Evolutionary conservation across 2,797 vertebrate genomes (phyloP), one percentile per base, ranked within the genome.

Genomic region (Calcarius lapponicus): DNA sequence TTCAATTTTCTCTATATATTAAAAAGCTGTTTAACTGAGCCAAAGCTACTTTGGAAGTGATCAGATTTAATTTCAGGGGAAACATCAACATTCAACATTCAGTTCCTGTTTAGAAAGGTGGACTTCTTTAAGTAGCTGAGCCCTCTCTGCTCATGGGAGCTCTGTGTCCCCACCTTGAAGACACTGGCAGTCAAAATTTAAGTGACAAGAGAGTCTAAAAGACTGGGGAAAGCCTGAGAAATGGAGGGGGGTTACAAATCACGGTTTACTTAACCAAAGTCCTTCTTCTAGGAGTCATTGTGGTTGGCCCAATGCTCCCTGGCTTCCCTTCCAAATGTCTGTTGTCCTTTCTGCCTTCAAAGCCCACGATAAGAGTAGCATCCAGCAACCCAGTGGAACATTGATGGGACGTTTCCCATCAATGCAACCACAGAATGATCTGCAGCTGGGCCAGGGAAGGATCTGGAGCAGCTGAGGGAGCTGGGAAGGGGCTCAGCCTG

Each of bases 11-110:
- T 66, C 13, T 58, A 16, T 21, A 4, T 88, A 81, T 62, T 81
- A 65, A 81, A 92, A 76, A 91, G 45, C 34, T 66, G 64, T 93
- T 88, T 93, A 71, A 82, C 2, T 0, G 13, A 91, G 53, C 32
- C 34, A 89, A 90, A 91, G 53, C 21, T 83, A 20, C 36, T 76
- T 82, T 80, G 71, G 56, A 92, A 93, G 17, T 53, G 26, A 91
- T 80, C 5, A 25, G 43, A 32, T 94, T 87, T 87, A 65, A 87
- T 89, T 91, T 88, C 66, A 67, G 29, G 40, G 56, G 74, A 76
- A 89, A 62, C 32, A 81, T 51, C 80, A 84, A 51, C 36, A 66
- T 62, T 60, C 71, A 69, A 3, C 28, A 29, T 70, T 69, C 64
- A 21, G 25, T 40, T 76, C 67, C 36, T 34, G 5, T 82, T 92